Conservation (phyloP, 2,888 invertebrate genomes). For the Acleris holmiana region DNA sequence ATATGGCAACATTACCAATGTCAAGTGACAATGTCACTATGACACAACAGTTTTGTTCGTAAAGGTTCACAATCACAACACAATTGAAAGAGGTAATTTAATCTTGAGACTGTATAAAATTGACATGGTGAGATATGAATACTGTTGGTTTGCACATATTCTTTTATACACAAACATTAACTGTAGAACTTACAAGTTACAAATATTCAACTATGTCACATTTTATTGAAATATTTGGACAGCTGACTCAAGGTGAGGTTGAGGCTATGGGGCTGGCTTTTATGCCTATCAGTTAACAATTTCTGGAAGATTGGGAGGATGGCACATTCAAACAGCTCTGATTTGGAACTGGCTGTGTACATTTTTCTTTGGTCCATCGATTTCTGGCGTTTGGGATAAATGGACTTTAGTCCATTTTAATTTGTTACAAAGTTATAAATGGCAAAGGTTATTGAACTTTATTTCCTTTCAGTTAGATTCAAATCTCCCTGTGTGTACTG, state of each 20-base stretch:
- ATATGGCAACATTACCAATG: too few species aligned
- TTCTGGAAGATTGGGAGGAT: slow-evolving; percentile 96
- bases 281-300: slow-evolving; percentile 92
- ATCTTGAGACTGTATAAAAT: slow-evolving; percentile 4
- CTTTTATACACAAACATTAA: slow-evolving; percentile 3
- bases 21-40: too few species aligned
- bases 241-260: slow-evolving; percentile 92
- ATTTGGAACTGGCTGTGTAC: slow-evolving; percentile 92
- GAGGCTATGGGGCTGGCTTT: slow-evolving; percentile 87
- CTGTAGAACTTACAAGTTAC: slow-evolving; percentile 81
- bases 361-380: slow-evolving; percentile 79
- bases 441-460: too few species aligned
- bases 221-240: slow-evolving; percentile 97
- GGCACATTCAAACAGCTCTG: slow-evolving; percentile 92
- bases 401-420: too few species aligned
- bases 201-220: slow-evolving; percentile 98
- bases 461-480: too few species aligned
- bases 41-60: not conserved
- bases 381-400: slow-evolving; percentile 73
- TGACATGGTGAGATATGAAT: slow-evolving; percentile 16
- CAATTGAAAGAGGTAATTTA: not conserved
- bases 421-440: too few species aligned
- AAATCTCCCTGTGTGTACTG: too few species aligned
- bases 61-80: not conserved
- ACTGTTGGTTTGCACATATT: not conserved